phyloP scores from a whole-genome alignment of 2,113 vertebrate species.

The Otis tarda region DNA sequence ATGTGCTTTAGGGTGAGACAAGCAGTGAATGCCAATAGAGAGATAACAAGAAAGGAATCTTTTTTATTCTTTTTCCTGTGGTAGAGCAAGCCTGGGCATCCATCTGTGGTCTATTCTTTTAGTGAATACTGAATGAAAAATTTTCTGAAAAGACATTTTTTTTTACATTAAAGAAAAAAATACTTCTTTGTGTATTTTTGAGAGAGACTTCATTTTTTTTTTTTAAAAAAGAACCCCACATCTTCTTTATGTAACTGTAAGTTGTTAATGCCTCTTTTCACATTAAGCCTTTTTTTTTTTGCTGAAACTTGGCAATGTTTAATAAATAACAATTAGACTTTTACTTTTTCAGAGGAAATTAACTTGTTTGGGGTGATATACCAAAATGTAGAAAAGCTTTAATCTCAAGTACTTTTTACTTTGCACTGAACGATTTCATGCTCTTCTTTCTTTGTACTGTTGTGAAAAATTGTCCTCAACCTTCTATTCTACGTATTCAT shows the following conservation, averaged over 20 bases:
- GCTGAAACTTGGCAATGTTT: neutral
- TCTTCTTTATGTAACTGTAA: neutral
- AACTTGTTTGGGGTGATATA: neutral
- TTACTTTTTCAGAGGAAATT: neutral
- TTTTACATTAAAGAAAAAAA: neutral
- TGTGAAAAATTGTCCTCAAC: neutral
- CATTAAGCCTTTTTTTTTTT: neutral
- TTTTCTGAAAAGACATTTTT: neutral
- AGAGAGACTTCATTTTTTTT: neutral
- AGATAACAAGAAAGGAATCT: neutral
- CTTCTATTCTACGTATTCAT: neutral
- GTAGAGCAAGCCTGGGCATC: neutral
- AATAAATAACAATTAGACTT: neutral
- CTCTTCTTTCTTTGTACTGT: neutral
- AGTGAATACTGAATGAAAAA: neutral
- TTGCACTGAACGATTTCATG: neutral
- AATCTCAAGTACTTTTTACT: neutral
- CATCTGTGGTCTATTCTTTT: neutral
- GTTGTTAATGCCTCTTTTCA: neutral
- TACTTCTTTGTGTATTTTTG: neutral
- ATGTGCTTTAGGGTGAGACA: constrained; percentile 39
- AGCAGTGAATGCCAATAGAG: constrained; percentile 43
- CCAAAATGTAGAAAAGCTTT: neutral
- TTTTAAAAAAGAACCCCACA: accelerated
- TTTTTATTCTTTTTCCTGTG: neutral